phyloP scores from a whole-genome alignment of 2,113 vertebrate species.

The Brachirus orientalis region DNA sequence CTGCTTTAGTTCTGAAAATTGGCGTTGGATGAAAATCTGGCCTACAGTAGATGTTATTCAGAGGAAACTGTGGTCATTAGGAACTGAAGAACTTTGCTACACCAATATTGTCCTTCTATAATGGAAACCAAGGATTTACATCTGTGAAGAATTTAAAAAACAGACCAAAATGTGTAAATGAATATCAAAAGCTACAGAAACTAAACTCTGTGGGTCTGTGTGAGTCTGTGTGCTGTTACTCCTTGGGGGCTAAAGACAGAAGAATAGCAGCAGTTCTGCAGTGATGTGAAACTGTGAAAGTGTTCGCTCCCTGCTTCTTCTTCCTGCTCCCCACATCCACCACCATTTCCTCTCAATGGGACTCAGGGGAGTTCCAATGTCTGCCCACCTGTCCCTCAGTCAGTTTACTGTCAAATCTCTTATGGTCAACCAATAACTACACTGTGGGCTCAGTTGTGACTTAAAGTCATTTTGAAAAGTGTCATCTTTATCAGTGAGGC shows the following conservation, averaged over 20 bases:
- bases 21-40: no score
- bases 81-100: neutral
- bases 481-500: no score
- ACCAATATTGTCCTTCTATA: neutral
- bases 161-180: no score
- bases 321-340: conserved; percentile 45
- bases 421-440: neutral
- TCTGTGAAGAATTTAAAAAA: no score
- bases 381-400: conserved; percentile 11
- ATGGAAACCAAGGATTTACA: no score
- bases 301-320: conserved; percentile 48
- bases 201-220: neutral
- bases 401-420: neutral
- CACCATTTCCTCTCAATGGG: conserved; percentile 61
- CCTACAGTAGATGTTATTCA: neutral
- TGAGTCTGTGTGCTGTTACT: conserved; percentile 19
- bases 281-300: conserved; percentile 64
- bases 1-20: no score
- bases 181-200: no score
- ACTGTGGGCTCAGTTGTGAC: neutral
- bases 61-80: neutral
- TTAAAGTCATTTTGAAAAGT: no score
- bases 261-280: conserved; percentile 50
- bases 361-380: conserved; percentile 63
- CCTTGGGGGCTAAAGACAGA: conserved; percentile 46